phyloP scores from a whole-genome alignment of 2,113 vertebrate species.

The Anseranas semipalmata region DNA sequence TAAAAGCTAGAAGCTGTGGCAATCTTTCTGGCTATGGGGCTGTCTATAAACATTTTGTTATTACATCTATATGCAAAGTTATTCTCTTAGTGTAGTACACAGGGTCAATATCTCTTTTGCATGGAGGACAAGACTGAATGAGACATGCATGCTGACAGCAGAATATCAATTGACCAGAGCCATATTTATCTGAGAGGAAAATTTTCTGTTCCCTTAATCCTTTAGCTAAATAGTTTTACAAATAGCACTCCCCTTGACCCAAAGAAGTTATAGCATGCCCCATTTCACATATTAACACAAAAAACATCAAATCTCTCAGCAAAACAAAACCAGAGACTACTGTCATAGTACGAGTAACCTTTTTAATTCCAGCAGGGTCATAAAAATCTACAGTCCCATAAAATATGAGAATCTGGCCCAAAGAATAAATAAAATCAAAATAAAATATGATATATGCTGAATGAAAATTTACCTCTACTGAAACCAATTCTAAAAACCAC shows the following conservation, averaged over 20 bases:
- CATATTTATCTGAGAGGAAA: not conserved
- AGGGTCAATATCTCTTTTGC: slow-evolving; percentile 20
- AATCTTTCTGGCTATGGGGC: not conserved
- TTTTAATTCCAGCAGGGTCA: not conserved
- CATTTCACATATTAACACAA: slow-evolving; percentile 24
- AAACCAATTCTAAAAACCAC: not conserved
- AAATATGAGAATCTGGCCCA: not conserved
- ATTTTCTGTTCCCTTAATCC: not conserved
- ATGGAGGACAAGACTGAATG: slow-evolving; percentile 12
- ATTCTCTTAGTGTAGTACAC: not conserved
- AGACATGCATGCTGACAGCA: not conserved
- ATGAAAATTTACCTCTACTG: not conserved
- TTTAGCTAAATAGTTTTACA: slow-evolving; percentile 16
- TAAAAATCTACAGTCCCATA: not conserved
- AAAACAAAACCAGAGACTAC: not conserved
- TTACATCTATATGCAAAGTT: slow-evolving; percentile 4
- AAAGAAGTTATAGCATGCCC: not conserved
- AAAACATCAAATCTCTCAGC: not conserved
- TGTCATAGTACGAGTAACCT: not conserved
- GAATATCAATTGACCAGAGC: slow-evolving; percentile 14
- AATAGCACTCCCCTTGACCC: not conserved
- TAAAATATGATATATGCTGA: not conserved
- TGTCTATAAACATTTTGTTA: not conserved
- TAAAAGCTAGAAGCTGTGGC: not conserved
- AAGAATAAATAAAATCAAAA: not conserved